Evolutionary conservation across 2,888 invertebrate species (phyloP), one percentile per base, ranked within the genome.

Genomic region (Hymenopus coronatus): DNA sequence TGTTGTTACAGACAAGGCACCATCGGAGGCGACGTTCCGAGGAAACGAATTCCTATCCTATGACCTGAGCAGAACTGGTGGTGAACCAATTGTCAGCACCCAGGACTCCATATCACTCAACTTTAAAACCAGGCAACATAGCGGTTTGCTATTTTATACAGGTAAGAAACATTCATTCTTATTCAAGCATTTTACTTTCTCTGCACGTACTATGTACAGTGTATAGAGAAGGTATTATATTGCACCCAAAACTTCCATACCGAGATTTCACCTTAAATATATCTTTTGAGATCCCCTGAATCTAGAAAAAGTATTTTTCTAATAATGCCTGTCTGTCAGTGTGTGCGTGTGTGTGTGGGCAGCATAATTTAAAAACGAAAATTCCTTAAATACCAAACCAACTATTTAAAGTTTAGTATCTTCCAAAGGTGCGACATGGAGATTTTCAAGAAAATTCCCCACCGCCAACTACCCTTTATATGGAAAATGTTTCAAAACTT

Each of bases 31-130:
- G 14, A 98, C 98, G 89, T 98, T 99, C 93, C 96, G 97, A 89
- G 98, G 98, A 9, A 96, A 96, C 0, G 98, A 98, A 94, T 98
- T 97, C 94, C 95, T 99, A 89, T 97, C 97, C 88, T 98, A 98
- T 94, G 97, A 98, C 93, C 94, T 98, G 91, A 97, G 97, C 90
- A 96, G 97, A 93, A 96, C 96, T 0, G 97, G 97, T 6, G 97
- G 97, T 0, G 97, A 97, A 92, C 97, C 98, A 3, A 97, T 98
- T 92, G 97, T 98, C 91, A 98, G 98, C 93, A 97, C 97, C 89
- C 97, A 97, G 92, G 99, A 99, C 93, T 96, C 97, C 90, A 97
- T 99, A 91, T 97, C 97, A 8, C 95, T 99, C 89, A 97, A 97
- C 93, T 99, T 99, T 95, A 98, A 98, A 93, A 98, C 98, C 1